Percentiles rank a stretch among this genome's conserved stretches.
Evolutionary conservation across 1,140 invertebrate species (phyloP).

Genomic region (Olivierus martensii): DNA sequence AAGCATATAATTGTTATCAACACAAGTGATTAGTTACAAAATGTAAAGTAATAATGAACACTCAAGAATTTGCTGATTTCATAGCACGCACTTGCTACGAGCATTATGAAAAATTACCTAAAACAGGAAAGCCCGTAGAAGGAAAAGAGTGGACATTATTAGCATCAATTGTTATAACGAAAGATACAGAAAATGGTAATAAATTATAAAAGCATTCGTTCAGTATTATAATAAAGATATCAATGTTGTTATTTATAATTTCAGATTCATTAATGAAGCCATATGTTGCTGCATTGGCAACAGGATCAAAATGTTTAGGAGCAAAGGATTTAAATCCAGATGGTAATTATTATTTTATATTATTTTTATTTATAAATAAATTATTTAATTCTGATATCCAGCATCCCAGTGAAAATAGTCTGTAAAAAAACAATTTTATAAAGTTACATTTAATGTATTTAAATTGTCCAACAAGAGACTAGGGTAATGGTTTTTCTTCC

Average conservation of each 20-base stretch:
- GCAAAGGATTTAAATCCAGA: slow-evolving; percentile 44
- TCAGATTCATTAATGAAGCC: slow-evolving; percentile 23
- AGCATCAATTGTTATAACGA: slow-evolving; percentile 46
- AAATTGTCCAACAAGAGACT: no score
- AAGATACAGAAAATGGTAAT: slow-evolving; percentile 27
- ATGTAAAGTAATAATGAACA: background rate
- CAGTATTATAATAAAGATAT: no score
- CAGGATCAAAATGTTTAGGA: slow-evolving; percentile 83
- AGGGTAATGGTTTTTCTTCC: no score
- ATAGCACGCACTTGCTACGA: slow-evolving; percentile 42
- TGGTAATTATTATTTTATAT: slow-evolving; percentile 28
- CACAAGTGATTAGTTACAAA: no score
- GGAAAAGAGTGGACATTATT: slow-evolving; percentile 67
- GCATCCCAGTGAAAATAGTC: no score
- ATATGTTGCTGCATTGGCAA: slow-evolving; percentile 61
- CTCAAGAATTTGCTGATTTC: slow-evolving; percentile 30
- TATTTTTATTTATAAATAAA: background rate
- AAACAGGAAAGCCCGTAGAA: slow-evolving; percentile 57
- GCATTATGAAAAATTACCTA: slow-evolving; percentile 50
- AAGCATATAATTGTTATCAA: no score
- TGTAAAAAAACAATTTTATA: no score
- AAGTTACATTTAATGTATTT: no score
- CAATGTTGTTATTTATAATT: no score
- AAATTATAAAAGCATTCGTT: no score
- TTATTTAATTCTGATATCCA: no score